These are phyloP conservation scores for Kradibia gibbosae DNA, from an alignment of 1,140 invertebrate genomes.

Conservation along the genomic window DNA sequence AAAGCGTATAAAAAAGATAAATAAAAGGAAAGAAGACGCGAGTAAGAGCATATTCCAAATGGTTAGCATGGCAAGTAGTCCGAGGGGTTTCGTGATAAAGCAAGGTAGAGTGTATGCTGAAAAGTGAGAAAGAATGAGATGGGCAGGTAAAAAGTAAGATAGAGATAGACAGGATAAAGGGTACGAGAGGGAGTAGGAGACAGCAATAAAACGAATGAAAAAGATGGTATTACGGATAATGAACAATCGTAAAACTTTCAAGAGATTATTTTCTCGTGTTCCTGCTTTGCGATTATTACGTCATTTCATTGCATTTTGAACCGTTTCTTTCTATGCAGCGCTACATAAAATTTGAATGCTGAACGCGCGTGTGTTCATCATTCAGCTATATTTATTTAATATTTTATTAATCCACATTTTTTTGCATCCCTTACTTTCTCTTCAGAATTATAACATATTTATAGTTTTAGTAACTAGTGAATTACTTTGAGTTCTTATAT, in stretches of 20 bases:
- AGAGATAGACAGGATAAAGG: not conserved
- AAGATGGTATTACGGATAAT: conserved; percentile 25
- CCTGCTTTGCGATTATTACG: conserved; percentile 38
- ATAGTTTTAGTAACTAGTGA: not conserved
- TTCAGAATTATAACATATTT: not conserved
- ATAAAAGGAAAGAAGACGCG: conserved; percentile 3
- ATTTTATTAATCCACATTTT: conserved; percentile 10
- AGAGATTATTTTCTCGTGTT: conserved; percentile 49
- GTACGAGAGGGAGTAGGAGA: not conserved
- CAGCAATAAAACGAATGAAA: not conserved
- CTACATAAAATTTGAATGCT: not conserved
- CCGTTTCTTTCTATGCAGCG: not conserved
- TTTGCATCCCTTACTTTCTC: not conserved
- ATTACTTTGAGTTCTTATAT: not conserved
- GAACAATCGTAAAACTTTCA: conserved; percentile 49
- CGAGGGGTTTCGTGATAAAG: conserved; percentile 10
- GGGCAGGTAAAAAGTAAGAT: not conserved
- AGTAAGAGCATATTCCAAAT: conserved; percentile 32
- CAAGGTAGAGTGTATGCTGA: not conserved
- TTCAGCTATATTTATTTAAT: not conserved
- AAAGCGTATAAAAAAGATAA: conserved; percentile 25
- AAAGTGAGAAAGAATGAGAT: not conserved
- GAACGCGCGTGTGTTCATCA: not conserved
- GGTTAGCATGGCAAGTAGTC: conserved; percentile 39
- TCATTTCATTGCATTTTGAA: not conserved